phyloP scores from a whole-genome alignment of 2,797 vertebrate genomes.

The Petrocephalus sullivani region DNA sequence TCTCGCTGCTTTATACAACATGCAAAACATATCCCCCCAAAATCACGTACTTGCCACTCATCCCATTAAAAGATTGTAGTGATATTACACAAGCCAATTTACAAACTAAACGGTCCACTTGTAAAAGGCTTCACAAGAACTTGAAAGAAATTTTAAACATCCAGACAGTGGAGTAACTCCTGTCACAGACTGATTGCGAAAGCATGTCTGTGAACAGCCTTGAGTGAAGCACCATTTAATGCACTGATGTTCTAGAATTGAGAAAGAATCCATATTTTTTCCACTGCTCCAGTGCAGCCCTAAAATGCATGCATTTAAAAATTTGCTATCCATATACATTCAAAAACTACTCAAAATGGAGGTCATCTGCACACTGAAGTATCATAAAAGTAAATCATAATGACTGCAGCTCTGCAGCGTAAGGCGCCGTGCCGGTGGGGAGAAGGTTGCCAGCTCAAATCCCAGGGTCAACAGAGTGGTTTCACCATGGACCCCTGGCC shows the following conservation, averaged over 20 bases:
- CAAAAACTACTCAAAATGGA: background rate
- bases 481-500: too few relatives aligned
- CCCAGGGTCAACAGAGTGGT: too few relatives aligned
- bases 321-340: background rate
- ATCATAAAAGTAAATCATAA: background rate
- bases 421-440: background rate
- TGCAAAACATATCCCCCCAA: background rate
- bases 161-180: background rate
- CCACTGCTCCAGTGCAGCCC: background rate
- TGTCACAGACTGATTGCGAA: background rate
- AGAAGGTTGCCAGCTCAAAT: too few relatives aligned
- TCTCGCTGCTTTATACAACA: background rate
- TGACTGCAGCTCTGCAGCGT: background rate
- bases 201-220: background rate
- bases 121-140: background rate
- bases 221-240: background rate
- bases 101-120: background rate
- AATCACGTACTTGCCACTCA: background rate
- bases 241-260: background rate
- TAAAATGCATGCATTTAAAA: background rate
- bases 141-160: background rate
- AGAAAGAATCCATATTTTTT: background rate
- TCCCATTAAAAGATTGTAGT: background rate
- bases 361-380: background rate
- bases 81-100: conserved; percentile 1